Evolutionary conservation across 1,140 invertebrate species (phyloP), one percentile per base, ranked within the genome.

Genomic region (Tenebrio molitor): DNA sequence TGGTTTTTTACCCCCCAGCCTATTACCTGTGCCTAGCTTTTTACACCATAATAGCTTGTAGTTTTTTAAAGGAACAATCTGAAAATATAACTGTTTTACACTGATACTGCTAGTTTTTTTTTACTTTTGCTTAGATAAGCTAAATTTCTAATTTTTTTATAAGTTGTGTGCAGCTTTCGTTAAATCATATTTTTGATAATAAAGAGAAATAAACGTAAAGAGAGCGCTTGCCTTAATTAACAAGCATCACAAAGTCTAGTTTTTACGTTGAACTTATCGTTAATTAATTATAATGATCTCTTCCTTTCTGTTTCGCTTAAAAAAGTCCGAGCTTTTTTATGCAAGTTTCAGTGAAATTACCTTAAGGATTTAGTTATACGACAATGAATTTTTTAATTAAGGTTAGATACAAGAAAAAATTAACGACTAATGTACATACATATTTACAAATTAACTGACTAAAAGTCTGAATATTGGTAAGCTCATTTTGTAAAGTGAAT

Each of bases 401-500:
- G 23, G 50, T 41, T 66, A 66, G 42, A 41, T 41, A 66, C 34
- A 41, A 66, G 12, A 66, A 29, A 29, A 29, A 66, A 66, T 41
- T 23, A 58, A 66, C 34, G 64, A 42, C 63, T 65, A 65, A 66
- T 42, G 33, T 65, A 65, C 17, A 29, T 66, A 66, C 42, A 66
- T 66, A 66, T 44, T 66, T 66, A 66, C 39, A 66, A 72, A 74
- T 73, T 75, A 70, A 69, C 71, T 44, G 71, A 71, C 74, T 46
- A 75, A 79, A 77, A 79, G 77, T 79, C 75, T 78, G 77, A 78
- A 74, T 77, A 74, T 75, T 76, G 70, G 74, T 78, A 76, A 78
- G 76, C 75, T 76, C 74, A 74, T 76, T 74, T 76, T 73, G 64
- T 71, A 69, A 58, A 73, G 68, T 66, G 62, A 50, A 46, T 66